Evolutionary conservation across 2,888 invertebrate genomes (phyloP).

Genomic region (Clanis bilineata): DNA sequence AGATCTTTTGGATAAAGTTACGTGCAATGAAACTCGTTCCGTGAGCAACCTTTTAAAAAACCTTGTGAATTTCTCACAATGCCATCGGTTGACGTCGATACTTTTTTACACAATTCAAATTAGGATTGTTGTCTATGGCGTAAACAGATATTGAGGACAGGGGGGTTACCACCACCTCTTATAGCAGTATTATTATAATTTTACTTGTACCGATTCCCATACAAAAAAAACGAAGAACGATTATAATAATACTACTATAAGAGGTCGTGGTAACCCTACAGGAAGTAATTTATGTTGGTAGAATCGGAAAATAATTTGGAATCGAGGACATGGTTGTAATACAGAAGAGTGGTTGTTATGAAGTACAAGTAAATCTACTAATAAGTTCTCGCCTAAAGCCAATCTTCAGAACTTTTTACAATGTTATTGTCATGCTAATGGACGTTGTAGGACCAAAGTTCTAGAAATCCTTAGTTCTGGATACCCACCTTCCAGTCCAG

Average conservation of each 20-base stretch:
- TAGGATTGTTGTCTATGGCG: not conserved
- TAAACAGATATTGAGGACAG: not conserved
- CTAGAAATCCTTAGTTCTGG: not conserved
- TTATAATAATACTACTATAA: too few relatives aligned
- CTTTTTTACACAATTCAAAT: not conserved
- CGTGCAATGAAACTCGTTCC: slow-evolving; percentile 39
- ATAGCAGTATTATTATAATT: too few relatives aligned
- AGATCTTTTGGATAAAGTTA: slow-evolving; percentile 46
- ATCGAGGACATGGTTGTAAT: not conserved
- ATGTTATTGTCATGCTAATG: not conserved
- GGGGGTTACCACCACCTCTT: too few relatives aligned
- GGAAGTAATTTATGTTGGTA: not conserved
- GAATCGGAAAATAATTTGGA: not conserved
- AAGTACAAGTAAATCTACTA: too few relatives aligned
- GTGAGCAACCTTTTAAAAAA: slow-evolving; percentile 25
- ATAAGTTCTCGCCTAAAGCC: not conserved
- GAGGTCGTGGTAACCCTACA: too few relatives aligned
- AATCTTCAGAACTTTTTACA: not conserved
- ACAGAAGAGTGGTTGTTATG: too few relatives aligned
- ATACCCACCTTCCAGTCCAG: not conserved
- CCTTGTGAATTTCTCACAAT: slow-evolving; percentile 13
- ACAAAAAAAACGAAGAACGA: too few relatives aligned
- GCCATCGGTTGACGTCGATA: not conserved
- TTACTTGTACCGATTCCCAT: too few relatives aligned
- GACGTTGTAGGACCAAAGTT: not conserved